Base-by-base conservation (phyloP, 2,797 vertebrate genomes). In the Euthynnus affinis region DNA sequence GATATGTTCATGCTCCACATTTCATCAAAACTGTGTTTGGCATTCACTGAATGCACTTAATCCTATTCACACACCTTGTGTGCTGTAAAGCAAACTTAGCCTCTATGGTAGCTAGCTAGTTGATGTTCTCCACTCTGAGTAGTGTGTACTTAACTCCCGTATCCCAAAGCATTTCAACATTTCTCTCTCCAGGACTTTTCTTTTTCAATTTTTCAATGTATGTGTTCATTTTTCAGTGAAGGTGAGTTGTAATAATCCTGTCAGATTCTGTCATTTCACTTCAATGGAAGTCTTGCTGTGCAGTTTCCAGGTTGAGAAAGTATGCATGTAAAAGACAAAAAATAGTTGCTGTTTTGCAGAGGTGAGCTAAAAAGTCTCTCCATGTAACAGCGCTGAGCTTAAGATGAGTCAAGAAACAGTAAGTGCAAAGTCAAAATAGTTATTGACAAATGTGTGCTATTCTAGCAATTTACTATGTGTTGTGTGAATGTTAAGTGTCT, bases 1-100 rank as follows among this genome's bases (percentile, higher is more conserved):
- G 71, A 82, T 80, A 46, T 49, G 52, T 71, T 71, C 63, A 10
- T 69, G 52, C 57, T 76, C 6, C 51, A 23, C 4, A 15, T 55
- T 61, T 64, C 71, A 56, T 71, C 32, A 18, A 61, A 64, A 76
- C 56, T 40, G 59, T 59, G 57, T 81, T 78, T 75, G 62, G 66
- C 53, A 48, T 82, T 67, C 51, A 64, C 71, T 37, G 67, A 71
- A 62, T 48, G 60, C 22, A 68, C 18, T 71, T 46, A 61, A 64
- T 40, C 46, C 57, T 67, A 29, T 12, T 25, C 51, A 75, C 72
- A 80, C 52, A 77, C 29, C 40, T 17, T 37, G 23, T 57, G 53
- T 25, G 44, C 53, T 61, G 46, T 44, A n/a, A 84, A 49, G 51
- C 40, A 80, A 78, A 79, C 64, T 52, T 59, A 67, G 40, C 57